Evolutionary conservation across 2,888 invertebrate species (phyloP), one percentile per base, ranked within the genome.

Genomic region (Pammene fasciana): DNA sequence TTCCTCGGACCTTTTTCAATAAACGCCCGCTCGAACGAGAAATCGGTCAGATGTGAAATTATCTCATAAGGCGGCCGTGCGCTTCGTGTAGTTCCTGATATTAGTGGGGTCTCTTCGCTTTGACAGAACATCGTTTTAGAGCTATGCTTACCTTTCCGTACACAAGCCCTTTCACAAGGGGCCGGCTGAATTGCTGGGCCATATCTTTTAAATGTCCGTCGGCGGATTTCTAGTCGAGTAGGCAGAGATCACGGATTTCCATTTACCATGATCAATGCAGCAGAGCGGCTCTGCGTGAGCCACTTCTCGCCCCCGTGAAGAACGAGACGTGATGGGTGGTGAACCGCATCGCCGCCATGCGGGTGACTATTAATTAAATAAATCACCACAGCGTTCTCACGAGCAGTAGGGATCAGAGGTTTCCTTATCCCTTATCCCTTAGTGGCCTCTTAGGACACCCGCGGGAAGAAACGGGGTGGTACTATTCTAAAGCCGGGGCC

Each of bases 1-100:
- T 65, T 66, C 70, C 56, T 57, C 66, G 72, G 76, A 77, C 79
- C 79, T 79, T 77, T 76, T 80, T 76, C 78, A 79, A 78, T 80
- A 79, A 79, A 67, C 72, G 72, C 54, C 61, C 73, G 75, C 75
- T 74, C 74, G 68, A 62, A 70, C 67, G 76, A 72, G 75, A 80
- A 79, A 76, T 76, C 74, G 74, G 68, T 79, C 74, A 72, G 67
- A 73, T 73, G 74, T 73, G 73, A 74, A 71, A 72, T 57, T 70
- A 70, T 70, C 68, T 70, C 64, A 67, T 52, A 60, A 64, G 65
- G 41, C 46, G 70, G 52, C 14, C 56, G 48, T 9, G 57, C 18
- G 52, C 14, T 34, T 36, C n/a, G 56, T 46, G 61, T 61, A 55
- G 34, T 41, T 46, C 16, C 26, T 48, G 18, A 46, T 38, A 41